These are phyloP conservation scores for Pontoporia blainvillei DNA, from an alignment of 2,113 vertebrate genomes.

Conservation along the genomic window DNA sequence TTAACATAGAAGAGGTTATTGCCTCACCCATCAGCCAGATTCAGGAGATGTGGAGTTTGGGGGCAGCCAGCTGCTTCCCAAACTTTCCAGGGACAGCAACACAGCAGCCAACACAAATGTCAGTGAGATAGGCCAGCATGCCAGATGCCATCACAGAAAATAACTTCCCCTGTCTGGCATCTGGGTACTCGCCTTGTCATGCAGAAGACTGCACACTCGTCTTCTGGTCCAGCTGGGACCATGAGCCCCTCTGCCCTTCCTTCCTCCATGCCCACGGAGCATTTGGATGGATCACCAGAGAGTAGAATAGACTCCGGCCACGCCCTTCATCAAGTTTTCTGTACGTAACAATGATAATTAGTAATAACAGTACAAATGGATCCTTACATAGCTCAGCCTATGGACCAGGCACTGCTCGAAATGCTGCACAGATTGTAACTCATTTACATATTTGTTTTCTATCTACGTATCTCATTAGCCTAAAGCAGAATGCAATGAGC, in stretches of 20 bases:
- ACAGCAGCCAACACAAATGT: constrained; percentile 52
- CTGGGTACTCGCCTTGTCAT: constrained; percentile 24
- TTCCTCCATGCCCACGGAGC: background rate
- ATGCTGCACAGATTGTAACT: background rate
- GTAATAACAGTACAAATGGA: too few species aligned
- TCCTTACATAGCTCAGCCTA: background rate
- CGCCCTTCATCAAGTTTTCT: background rate
- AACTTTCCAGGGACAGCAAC: constrained; percentile 20
- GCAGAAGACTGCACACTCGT: background rate
- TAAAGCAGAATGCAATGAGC: background rate
- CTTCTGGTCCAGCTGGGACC: background rate
- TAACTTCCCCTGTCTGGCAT: constrained; percentile 44
- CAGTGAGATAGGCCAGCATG: constrained; percentile 35
- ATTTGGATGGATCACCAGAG: background rate
- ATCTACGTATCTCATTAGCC: background rate
- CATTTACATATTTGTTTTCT: background rate
- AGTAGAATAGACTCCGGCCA: background rate
- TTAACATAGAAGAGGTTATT: background rate
- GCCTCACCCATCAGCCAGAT: background rate
- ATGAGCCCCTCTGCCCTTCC: background rate
- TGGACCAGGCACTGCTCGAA: background rate
- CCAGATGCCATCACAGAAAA: constrained; percentile 63
- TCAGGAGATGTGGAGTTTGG: background rate
- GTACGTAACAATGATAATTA: background rate
- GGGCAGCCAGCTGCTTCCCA: constrained; percentile 27